Percentiles rank a stretch among this genome's conserved stretches.
These are phyloP conservation scores for Scylla paramamosain DNA, from an alignment of 1,140 invertebrate genomes.

Conservation along the genomic window DNA sequence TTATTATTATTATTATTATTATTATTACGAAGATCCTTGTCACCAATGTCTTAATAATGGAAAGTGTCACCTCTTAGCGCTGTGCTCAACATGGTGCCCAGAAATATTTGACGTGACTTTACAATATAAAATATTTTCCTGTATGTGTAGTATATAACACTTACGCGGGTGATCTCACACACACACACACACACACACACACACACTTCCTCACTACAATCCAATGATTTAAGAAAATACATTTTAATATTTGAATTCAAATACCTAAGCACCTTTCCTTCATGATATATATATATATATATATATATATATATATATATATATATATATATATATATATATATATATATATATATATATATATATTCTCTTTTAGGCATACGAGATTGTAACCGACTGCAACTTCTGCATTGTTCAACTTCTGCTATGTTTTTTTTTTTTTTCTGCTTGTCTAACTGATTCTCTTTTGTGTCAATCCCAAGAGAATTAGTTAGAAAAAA, in stretches of 20 bases:
- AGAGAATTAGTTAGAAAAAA: too few species aligned
- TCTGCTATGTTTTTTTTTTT: too few species aligned
- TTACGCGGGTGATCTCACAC: neutral
- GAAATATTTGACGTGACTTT: neutral
- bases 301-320: too few species aligned
- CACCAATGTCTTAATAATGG: too few species aligned
- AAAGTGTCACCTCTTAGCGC: neutral
- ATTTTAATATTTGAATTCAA: neutral
- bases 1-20: neutral
- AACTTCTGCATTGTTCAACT: too few species aligned
- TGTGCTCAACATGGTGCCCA: neutral
- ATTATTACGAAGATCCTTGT: too few species aligned
- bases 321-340: too few species aligned
- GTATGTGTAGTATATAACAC: neutral
- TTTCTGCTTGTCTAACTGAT: too few species aligned
- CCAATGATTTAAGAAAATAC: neutral
- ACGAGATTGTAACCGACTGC: too few species aligned
- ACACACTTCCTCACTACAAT: neutral
- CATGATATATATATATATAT: neutral
- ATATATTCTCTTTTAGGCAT: too few species aligned
- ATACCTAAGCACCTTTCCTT: neutral
- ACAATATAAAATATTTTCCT: neutral
- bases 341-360: too few species aligned
- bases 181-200: slow-evolving; percentile 10
- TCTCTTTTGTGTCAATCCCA: too few species aligned